Percentiles rank a stretch among this genome's conserved stretches.
phyloP scores from a whole-genome alignment of 2,888 invertebrate species.

The Dasysyrphus tricinctus region DNA sequence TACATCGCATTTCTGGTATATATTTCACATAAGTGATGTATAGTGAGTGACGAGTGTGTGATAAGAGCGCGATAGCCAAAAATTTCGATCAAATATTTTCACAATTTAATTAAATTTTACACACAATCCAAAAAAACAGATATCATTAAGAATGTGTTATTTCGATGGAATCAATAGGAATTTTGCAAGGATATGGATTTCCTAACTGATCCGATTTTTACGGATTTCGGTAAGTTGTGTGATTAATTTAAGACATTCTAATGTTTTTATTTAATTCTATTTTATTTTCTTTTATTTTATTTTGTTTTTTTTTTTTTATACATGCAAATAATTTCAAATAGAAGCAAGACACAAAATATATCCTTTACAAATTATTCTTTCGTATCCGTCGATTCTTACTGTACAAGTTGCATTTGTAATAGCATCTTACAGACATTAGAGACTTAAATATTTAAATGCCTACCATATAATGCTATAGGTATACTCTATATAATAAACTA shows the following conservation, averaged over 20 bases:
- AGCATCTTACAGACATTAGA: no score
- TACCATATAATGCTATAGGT: no score
- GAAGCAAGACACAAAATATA: no score
- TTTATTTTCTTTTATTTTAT: background rate
- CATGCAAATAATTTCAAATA: no score
- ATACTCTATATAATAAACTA: no score
- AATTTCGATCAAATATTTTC: background rate
- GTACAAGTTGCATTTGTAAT: no score
- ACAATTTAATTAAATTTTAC: background rate
- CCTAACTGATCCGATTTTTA: conserved; percentile 81
- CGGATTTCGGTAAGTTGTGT: conserved; percentile 82
- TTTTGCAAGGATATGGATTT: conserved; percentile 82
- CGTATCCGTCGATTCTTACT: no score
- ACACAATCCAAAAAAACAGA: background rate
- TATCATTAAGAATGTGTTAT: conserved; percentile 54
- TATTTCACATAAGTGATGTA: background rate
- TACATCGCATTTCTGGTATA: conserved; percentile 3
- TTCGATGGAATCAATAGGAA: conserved; percentile 65
- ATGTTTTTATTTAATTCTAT: background rate
- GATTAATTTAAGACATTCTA: no score
- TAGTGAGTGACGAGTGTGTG: background rate
- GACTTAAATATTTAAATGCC: no score
- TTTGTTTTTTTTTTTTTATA: background rate
- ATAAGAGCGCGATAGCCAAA: conserved; percentile 6
- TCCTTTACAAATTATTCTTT: no score